phyloP scores from a whole-genome alignment of 2,888 invertebrate genomes.

The Euzophera pinguis region DNA sequence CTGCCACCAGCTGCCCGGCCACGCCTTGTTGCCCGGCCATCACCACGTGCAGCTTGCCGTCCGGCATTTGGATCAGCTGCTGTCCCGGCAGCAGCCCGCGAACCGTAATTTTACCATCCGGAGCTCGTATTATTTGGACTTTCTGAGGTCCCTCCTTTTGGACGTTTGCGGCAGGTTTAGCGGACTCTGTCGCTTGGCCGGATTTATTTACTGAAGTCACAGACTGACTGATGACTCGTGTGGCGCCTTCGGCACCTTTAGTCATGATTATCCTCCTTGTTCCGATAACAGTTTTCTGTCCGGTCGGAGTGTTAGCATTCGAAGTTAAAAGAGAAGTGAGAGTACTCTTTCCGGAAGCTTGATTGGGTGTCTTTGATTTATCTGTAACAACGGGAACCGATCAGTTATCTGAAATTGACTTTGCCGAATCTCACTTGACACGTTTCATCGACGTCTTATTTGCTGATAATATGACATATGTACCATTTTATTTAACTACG shows the following conservation, averaged over 20 bases:
- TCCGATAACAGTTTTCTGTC: constrained; percentile 83
- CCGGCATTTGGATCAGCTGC: constrained; percentile 94
- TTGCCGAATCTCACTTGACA: too few relatives aligned
- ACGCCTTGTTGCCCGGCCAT: constrained; percentile 82
- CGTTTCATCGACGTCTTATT: too few relatives aligned
- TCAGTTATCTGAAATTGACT: too few relatives aligned
- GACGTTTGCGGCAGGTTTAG: constrained; percentile 43
- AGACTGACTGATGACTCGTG: constrained; percentile 82
- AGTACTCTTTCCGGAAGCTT: constrained; percentile 80
- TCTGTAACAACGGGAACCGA: constrained; percentile 62
- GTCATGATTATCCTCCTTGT: constrained; percentile 86
- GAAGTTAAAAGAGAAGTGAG: constrained; percentile 83
- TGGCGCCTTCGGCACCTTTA: constrained; percentile 84
- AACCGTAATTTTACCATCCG: constrained; percentile 95
- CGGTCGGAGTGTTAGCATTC: constrained; percentile 68
- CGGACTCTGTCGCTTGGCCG: constrained; percentile 58
- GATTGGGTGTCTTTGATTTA: constrained; percentile 73
- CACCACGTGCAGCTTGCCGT: constrained; percentile 94
- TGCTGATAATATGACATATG: too few relatives aligned
- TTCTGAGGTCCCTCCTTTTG: constrained; percentile 83
- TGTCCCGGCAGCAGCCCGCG: constrained; percentile 95
- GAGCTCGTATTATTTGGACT: constrained; percentile 93
- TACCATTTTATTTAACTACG: too few relatives aligned
- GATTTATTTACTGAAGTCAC: constrained; percentile 61
- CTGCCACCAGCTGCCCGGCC: constrained; percentile 63